These are phyloP conservation scores for Oxyteleia sp. DNA, from an alignment of 2,888 invertebrate species.

Conservation along the genomic window DNA sequence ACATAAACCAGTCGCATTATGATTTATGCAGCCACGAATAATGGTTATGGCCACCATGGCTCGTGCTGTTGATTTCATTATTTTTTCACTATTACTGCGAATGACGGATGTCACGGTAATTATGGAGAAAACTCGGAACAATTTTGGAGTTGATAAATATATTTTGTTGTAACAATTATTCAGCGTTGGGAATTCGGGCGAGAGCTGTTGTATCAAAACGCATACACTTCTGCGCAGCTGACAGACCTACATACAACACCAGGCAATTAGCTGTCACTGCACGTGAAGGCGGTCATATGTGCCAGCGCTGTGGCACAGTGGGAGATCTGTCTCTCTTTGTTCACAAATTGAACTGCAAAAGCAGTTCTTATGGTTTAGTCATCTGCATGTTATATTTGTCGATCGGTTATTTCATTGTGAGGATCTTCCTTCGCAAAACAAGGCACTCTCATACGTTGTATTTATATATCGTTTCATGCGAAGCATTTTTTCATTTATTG, in stretches of 20 bases:
- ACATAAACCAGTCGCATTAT: conserved; percentile 22
- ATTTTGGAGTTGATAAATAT: neutral
- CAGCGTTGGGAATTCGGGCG: neutral
- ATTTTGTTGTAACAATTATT: neutral
- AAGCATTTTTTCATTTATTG: neutral
- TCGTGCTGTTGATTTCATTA: conserved; percentile 8
- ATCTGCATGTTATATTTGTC: conserved; percentile 1
- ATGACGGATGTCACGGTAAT: neutral
- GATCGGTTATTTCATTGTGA: neutral
- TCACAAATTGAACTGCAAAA: conserved; percentile 5
- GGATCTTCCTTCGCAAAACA: neutral
- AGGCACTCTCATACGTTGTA: too few species aligned
- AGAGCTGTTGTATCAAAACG: neutral
- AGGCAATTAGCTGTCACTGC: conserved; percentile 45
- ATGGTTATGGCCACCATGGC: conserved; percentile 1
- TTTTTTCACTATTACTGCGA: conserved; percentile 3
- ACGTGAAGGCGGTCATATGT: conserved; percentile 33
- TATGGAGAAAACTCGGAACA: neutral
- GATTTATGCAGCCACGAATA: conserved; percentile 13
- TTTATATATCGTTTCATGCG: too few species aligned
- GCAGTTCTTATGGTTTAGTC: conserved; percentile 6
- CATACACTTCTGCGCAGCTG: conserved; percentile 23
- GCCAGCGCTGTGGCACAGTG: neutral
- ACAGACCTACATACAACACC: conserved; percentile 22
- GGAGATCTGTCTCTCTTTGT: conserved; percentile 3